Evolutionary conservation across 2,797 vertebrate genomes (phyloP).

Genomic region (Phataginus tricuspis): DNA sequence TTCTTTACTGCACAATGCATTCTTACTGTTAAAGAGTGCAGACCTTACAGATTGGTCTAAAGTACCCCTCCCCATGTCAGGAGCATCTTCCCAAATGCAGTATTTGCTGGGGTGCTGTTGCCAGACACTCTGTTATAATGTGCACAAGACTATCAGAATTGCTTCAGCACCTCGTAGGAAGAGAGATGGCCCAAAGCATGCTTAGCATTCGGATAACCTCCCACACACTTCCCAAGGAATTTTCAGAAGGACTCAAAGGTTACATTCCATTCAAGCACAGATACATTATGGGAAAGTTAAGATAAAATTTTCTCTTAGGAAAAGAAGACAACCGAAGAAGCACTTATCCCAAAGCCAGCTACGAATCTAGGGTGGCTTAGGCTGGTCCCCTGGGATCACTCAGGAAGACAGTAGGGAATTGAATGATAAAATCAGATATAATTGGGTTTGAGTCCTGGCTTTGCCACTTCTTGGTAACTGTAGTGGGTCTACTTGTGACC

Average conservation of each 20-base stretch:
- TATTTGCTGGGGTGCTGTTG: not conserved
- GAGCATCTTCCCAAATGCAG: not conserved
- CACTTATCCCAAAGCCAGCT: not conserved
- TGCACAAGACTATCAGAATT: not conserved
- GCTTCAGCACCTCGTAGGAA: not conserved
- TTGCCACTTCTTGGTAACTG: not conserved
- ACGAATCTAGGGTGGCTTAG: not conserved
- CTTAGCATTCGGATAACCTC: not conserved
- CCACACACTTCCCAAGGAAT: not conserved
- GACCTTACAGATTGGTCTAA: not conserved
- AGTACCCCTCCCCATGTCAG: not conserved
- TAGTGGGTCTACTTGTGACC: not conserved
- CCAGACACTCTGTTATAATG: not conserved
- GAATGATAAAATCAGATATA: not conserved
- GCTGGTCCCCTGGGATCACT: not conserved
- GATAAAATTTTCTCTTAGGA: not conserved
- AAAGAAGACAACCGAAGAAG: not conserved
- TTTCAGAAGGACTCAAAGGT: not conserved
- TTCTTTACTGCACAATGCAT: not conserved
- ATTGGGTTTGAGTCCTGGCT: not conserved
- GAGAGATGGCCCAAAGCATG: not conserved
- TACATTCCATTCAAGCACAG: not conserved
- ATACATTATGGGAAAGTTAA: not conserved
- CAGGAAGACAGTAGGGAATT: not conserved
- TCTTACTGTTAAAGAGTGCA: not conserved